These are phyloP conservation scores for Thera britannica DNA, from an alignment of 2,888 invertebrate species.

Conservation along the genomic window DNA sequence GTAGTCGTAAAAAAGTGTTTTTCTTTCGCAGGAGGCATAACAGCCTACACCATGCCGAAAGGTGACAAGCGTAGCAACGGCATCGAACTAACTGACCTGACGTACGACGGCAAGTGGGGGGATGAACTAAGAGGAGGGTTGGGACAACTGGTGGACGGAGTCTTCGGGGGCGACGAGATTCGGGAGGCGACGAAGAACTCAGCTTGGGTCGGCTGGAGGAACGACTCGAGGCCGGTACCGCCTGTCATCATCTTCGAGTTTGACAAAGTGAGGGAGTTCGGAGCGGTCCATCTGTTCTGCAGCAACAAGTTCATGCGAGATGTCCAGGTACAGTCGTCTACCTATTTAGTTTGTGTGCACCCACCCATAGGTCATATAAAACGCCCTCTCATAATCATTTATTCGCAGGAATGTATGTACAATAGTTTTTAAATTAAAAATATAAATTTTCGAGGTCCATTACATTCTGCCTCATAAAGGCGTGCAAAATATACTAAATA, in stretches of 20 bases:
- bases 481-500: too few relatives aligned
- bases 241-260: conserved; percentile 92
- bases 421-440: too few relatives aligned
- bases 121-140: conserved; percentile 90
- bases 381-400: too few relatives aligned
- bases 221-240: conserved; percentile 87
- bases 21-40: conserved; percentile 87
- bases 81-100: conserved; percentile 92
- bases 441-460: too few relatives aligned
- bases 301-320: conserved; percentile 95
- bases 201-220: conserved; percentile 97
- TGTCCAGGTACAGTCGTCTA: conserved; percentile 86
- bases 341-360: neutral
- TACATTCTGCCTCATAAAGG: too few relatives aligned
- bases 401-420: too few relatives aligned
- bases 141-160: conserved; percentile 94
- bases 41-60: conserved; percentile 95
- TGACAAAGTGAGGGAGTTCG: conserved; percentile 94
- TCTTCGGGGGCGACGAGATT: conserved; percentile 89
- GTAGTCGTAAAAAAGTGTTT: neutral
- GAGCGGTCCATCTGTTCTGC: conserved; percentile 91
- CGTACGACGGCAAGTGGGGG: conserved; percentile 94
- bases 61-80: conserved; percentile 92
- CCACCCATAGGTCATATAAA: too few relatives aligned
- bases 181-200: conserved; percentile 85